phyloP scores from a whole-genome alignment of 2,888 invertebrate species.

The Phengaris alcon region DNA sequence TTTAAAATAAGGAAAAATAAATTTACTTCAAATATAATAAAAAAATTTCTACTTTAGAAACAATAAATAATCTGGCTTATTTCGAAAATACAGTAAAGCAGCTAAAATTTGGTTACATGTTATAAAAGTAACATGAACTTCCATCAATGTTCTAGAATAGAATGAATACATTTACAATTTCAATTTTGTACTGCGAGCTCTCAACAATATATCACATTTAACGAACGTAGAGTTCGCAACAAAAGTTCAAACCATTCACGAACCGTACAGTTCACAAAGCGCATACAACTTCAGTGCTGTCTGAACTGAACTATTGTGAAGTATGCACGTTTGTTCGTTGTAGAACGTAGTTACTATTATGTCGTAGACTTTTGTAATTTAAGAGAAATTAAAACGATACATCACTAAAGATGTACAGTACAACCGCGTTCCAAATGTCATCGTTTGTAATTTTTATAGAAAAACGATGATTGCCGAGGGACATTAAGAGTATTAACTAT shows the following conservation, averaged over 20 bases:
- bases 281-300: constrained; percentile 1
- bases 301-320: constrained; percentile 10
- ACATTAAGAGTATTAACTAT: too few relatives aligned
- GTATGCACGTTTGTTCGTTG: constrained; percentile 1
- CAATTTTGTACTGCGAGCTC: background rate
- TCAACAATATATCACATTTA: background rate
- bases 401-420: background rate
- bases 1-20: too few relatives aligned
- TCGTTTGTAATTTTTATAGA: too few relatives aligned
- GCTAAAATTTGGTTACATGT: too few relatives aligned
- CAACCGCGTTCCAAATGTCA: too few relatives aligned
- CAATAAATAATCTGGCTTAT: too few relatives aligned
- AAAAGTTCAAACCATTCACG: background rate
- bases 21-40: too few relatives aligned
- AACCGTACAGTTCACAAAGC: background rate
- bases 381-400: background rate
- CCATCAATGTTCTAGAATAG: background rate
- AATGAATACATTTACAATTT: background rate
- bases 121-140: too few relatives aligned
- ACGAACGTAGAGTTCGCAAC: background rate
- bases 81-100: too few relatives aligned
- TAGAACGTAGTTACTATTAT: background rate
- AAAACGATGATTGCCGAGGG: too few relatives aligned
- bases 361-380: background rate
- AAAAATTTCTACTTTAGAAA: too few relatives aligned